Conservation (phyloP, 2,797 vertebrate species). For the Chelidonichthys spinosus region DNA sequence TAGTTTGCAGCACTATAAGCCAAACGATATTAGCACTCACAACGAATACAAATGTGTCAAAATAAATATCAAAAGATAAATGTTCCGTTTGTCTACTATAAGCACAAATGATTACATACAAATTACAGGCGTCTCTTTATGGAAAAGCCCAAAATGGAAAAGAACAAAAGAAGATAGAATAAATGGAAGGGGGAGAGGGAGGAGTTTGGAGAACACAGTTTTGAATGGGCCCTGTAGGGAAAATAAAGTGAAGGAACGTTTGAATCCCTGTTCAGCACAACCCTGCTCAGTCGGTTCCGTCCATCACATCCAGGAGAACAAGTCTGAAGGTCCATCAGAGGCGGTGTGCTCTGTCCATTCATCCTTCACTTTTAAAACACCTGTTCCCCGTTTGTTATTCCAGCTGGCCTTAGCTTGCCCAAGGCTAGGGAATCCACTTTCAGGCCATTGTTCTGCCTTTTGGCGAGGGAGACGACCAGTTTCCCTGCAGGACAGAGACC, state of each 20-base stretch:
- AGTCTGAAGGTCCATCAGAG: slow-evolving; percentile 27
- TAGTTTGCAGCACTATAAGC: slow-evolving; percentile 62
- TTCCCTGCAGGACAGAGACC: slow-evolving; percentile 41
- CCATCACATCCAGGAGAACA: slow-evolving; percentile 33
- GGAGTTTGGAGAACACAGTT: slow-evolving; percentile 17
- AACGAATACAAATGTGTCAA: slow-evolving; percentile 71
- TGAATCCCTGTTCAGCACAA: slow-evolving; percentile 21
- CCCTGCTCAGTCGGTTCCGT: slow-evolving; percentile 29
- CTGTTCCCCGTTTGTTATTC: slow-evolving; percentile 32
- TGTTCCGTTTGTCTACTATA: slow-evolving; percentile 62
- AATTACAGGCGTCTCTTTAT: slow-evolving; percentile 46
- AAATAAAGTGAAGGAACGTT: slow-evolving; percentile 24
- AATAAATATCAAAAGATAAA: slow-evolving; percentile 81
- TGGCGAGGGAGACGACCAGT: slow-evolving; percentile 26
- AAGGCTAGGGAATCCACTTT: slow-evolving; percentile 16
- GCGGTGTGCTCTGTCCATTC: slow-evolving; percentile 25
- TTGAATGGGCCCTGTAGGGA: background rate
- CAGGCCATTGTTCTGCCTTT: slow-evolving; percentile 37
- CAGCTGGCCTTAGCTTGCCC: slow-evolving; percentile 36
- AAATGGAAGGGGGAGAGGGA: slow-evolving; percentile 22
- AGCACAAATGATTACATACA: slow-evolving; percentile 71
- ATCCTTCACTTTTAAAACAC: slow-evolving; percentile 33
- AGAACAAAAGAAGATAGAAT: slow-evolving; percentile 29
- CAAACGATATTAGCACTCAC: slow-evolving; percentile 64
- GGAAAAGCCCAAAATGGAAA: slow-evolving; percentile 28